phyloP scores from a whole-genome alignment of 2,888 invertebrate genomes.

The Chesias legatella region DNA sequence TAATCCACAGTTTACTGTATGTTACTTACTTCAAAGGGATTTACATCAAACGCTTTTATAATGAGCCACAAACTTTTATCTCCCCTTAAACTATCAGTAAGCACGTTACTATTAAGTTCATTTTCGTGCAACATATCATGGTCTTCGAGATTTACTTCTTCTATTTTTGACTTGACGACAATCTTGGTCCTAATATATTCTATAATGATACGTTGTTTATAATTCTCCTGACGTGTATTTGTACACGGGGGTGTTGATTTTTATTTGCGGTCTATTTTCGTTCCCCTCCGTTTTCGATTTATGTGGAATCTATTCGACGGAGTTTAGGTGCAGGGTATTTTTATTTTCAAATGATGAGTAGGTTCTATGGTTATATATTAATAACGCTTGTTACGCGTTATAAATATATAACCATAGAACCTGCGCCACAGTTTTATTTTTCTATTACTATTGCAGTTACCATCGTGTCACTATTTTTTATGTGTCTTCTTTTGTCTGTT shows the following conservation, averaged over 20 bases:
- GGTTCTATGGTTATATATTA: too few species aligned
- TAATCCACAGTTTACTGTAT: constrained; percentile 70
- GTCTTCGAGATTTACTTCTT: constrained; percentile 38
- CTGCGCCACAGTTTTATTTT: too few species aligned
- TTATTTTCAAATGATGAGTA: too few species aligned
- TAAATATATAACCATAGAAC: too few species aligned
- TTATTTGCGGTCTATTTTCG: constrained; percentile 37
- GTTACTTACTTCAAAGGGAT: constrained; percentile 71
- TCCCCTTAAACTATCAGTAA: constrained; percentile 32
- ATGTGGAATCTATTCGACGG: constrained; percentile 18
- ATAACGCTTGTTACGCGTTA: too few species aligned
- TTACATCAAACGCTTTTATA: constrained; percentile 64
- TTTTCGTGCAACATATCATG: constrained; percentile 35
- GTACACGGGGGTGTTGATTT: constrained; percentile 39
- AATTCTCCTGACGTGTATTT: constrained; percentile 47
- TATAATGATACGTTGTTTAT: constrained; percentile 55
- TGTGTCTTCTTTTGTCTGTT: too few species aligned
- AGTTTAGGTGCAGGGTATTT: not conserved
- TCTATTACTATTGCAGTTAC: too few species aligned
- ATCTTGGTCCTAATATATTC: constrained; percentile 54
- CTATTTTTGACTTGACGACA: constrained; percentile 67
- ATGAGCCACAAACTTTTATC: constrained; percentile 45
- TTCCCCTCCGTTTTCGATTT: constrained; percentile 25
- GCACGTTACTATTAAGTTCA: constrained; percentile 32
- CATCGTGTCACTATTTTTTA: too few species aligned